phyloP scores from a whole-genome alignment of 2,888 invertebrate genomes.

The Sceliomorpha sp. region DNA sequence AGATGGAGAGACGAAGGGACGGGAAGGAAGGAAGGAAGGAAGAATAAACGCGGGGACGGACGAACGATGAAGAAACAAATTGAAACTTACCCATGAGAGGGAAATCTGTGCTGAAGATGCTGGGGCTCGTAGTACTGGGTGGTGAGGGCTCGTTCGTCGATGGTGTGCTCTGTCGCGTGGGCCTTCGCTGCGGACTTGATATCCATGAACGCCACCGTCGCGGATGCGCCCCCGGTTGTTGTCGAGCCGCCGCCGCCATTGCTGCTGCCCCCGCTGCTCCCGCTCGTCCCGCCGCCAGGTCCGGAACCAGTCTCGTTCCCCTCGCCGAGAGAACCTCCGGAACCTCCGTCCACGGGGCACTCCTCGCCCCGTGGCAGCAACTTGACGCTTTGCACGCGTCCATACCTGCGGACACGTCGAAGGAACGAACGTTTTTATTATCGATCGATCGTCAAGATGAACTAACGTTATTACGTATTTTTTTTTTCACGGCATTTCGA shows the following conservation, averaged over 20 bases:
- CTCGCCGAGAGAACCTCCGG: constrained; percentile 80
- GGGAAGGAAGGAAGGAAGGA: too few relatives aligned
- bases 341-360: constrained; percentile 79
- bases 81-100: constrained; percentile 83
- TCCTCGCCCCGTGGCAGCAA: constrained; percentile 86
- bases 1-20: too few relatives aligned
- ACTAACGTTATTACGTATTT: too few relatives aligned
- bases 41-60: too few relatives aligned
- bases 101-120: constrained; percentile 79
- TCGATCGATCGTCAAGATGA: not conserved
- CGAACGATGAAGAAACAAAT: too few relatives aligned
- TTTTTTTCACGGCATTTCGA: too few relatives aligned
- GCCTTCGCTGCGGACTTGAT: constrained; percentile 97
- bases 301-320: constrained; percentile 78
- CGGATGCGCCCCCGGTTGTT: constrained; percentile 87
- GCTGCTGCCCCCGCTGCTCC: constrained; percentile 81
- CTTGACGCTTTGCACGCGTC: constrained; percentile 98
- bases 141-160: constrained; percentile 92
- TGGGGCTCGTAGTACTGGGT: constrained; percentile 95
- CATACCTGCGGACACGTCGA: constrained; percentile 88
- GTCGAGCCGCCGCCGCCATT: constrained; percentile 81
- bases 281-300: constrained; percentile 78
- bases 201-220: constrained; percentile 97
- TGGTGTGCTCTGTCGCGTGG: constrained; percentile 92
- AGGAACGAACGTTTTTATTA: not conserved